Conservation (phyloP, 2,888 invertebrate species). For the Prosopocoilus inquinatus region DNA sequence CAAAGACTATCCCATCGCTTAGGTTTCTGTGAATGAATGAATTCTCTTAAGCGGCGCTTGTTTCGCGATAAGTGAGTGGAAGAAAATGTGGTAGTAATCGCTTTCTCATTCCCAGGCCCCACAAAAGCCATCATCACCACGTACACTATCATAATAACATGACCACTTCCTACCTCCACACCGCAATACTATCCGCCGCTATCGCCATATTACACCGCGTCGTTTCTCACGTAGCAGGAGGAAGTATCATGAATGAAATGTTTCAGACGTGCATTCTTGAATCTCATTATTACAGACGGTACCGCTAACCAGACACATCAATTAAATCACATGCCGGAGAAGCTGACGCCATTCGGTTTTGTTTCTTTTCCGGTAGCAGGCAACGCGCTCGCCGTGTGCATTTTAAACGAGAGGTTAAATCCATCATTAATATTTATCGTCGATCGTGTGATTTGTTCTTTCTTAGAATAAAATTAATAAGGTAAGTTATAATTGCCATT, state of each 20-base stretch:
- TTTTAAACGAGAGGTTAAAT: too few relatives aligned
- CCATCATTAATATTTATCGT: too few relatives aligned
- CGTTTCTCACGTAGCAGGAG: not conserved
- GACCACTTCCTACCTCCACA: conserved; percentile 22
- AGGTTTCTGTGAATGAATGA: not conserved
- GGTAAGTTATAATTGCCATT: too few relatives aligned
- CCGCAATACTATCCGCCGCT: conserved; percentile 9
- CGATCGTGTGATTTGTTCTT: too few relatives aligned
- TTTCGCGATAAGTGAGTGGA: not conserved
- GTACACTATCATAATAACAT: conserved; percentile 12
- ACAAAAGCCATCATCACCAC: not conserved
- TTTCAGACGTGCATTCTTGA: conserved; percentile 1
- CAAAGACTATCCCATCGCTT: not conserved
- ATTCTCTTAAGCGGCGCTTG: conserved; percentile 4
- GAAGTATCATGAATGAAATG: conserved; percentile 5
- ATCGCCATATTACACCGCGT: not conserved
- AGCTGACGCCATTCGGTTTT: too few relatives aligned
- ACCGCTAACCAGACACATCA: too few relatives aligned
- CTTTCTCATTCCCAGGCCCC: not conserved
- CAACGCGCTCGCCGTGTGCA: too few relatives aligned
- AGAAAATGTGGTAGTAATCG: not conserved
- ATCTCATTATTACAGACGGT: not conserved
- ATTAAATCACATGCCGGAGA: too few relatives aligned
- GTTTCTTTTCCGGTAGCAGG: too few relatives aligned
- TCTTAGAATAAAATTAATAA: too few relatives aligned